phyloP scores from a whole-genome alignment of 2,113 vertebrate species.

The Caracal caracal region DNA sequence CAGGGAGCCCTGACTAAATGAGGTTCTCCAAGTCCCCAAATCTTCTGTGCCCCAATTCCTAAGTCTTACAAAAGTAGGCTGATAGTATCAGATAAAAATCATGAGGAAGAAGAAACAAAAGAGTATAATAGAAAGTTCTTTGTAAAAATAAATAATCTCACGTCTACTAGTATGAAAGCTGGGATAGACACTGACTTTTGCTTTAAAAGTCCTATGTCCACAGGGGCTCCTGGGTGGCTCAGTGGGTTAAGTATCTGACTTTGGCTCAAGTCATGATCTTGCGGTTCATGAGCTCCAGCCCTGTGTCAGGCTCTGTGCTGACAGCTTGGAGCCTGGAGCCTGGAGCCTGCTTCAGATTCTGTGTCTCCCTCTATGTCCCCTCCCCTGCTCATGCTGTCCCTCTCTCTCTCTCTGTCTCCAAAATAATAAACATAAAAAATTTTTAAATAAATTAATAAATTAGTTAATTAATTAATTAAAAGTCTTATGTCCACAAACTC shows the following conservation, averaged over 20 bases:
- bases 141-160: neutral
- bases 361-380: no score
- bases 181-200: neutral
- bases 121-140: neutral
- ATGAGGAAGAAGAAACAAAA: neutral
- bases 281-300: no score
- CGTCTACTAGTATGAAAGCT: neutral
- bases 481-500: neutral
- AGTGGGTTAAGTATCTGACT: no score
- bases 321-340: no score
- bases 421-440: no score
- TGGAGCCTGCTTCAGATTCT: no score
- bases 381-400: no score
- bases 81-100: neutral
- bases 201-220: neutral
- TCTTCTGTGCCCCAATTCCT: neutral
- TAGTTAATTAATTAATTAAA: neutral
- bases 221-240: neutral
- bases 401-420: no score
- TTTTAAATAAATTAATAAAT: no score
- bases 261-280: no score
- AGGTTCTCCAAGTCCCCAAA: neutral
- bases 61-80: slow-evolving; percentile 27
- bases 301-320: no score
- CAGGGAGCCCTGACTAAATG: neutral